A percentile compares a stretch with the other conserved stretches of the same genome.
Evolutionary conservation across 2,113 vertebrate genomes (phyloP).

Genomic region (Erythrolamprus reginae): DNA sequence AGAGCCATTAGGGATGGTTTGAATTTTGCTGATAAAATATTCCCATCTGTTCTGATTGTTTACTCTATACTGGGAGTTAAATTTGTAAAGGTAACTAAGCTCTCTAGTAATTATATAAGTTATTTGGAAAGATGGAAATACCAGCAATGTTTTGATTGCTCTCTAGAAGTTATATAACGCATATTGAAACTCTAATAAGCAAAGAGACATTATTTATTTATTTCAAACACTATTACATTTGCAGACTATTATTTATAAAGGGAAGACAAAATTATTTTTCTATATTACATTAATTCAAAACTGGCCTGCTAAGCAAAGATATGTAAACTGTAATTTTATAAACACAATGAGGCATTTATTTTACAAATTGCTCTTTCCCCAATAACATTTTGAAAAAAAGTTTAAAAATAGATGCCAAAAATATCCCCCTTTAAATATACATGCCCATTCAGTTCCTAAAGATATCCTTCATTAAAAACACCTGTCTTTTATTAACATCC

Average conservation of each 20-base stretch:
- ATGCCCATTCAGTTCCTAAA: conserved; percentile 55
- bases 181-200: conserved; percentile 40
- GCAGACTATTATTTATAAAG: conserved; percentile 58
- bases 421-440: conserved; percentile 68
- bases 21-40: not conserved
- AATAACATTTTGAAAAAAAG: conserved; percentile 58
- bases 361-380: conserved; percentile 59
- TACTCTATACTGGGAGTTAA: not conserved
- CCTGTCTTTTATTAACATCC: not conserved
- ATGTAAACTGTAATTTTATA: conserved; percentile 65
- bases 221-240: conserved; percentile 62
- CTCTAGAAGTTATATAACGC: not conserved
- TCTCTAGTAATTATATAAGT: not conserved
- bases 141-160: not conserved
- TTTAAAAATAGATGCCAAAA: conserved; percentile 70
- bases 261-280: conserved; percentile 62
- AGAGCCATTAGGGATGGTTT: not conserved
- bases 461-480: conserved; percentile 53
- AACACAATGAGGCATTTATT: conserved; percentile 62
- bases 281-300: conserved; percentile 68
- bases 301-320: conserved; percentile 61
- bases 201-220: conserved; percentile 63
- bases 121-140: not conserved
- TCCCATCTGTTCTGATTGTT: not conserved
- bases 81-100: not conserved